Base-by-base conservation (phyloP, 2,888 invertebrate genomes). In the Amphimallon solstitiale region DNA sequence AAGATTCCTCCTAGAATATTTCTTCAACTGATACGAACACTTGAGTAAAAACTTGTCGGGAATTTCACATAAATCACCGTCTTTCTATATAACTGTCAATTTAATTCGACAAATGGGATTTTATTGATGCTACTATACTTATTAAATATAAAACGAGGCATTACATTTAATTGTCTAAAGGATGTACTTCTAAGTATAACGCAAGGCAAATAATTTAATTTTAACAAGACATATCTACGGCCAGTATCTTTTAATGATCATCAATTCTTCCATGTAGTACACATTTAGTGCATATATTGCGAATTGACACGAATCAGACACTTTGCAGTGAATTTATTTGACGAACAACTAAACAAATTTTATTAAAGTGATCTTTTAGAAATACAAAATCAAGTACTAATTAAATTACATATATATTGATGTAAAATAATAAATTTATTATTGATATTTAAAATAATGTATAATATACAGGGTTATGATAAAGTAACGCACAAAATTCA, bases 81-180 rank as follows among this genome's bases (percentile, higher is more conserved):
- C 40, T 66, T 66, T 68, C 63, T 60, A 45, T 52, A 64, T 59
- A 62, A 52, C 68, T 64, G 63, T 64, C 66, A 68, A 68, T 69
- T 66, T 69, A 68, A 68, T 69, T 69, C 67, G 69, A 67, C 63
- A 67, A 67, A 69, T 63, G 60, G 61, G 63, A 51, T 34, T 67
- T 67, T 67, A 67, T 65, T 40, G 51, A 66, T 66, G 54, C 52
- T 21, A 56, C 38, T 38, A 9, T 52, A 49, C 65, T 61, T 65
- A 60, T 65, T 65, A 65, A 61, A 65, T 61, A 45, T 65, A 60
- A 59, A 60, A 51, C 61, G 49, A 48, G 54, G 63, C 66, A 49
- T 63, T 66, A 56, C 49, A 17, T 54, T 63, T 66, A 59, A 66
- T 63, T 63, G 49, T 66, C 40, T 15, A 34, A 51, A 51, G 49